Percentiles rank a stretch among this genome's conserved stretches.
Conservation (phyloP, 2,888 invertebrate genomes). For the Agrotis exclamationis region DNA sequence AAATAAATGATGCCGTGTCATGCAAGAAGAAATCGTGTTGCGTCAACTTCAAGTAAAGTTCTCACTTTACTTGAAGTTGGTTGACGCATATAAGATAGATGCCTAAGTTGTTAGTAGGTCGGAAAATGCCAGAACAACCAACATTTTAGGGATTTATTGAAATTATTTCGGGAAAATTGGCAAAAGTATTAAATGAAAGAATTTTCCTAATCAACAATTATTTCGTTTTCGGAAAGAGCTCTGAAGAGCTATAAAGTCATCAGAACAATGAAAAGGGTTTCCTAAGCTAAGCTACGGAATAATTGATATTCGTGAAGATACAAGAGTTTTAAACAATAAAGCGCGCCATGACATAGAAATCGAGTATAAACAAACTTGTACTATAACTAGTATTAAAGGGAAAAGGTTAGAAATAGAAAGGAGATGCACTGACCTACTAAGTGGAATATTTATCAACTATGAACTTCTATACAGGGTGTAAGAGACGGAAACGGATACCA, state of each 20-base stretch:
- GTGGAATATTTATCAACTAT: slow-evolving; percentile 33
- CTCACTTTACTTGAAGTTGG: too few relatives aligned
- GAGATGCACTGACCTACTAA: slow-evolving; percentile 50
- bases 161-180: not conserved
- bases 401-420: slow-evolving; percentile 54
- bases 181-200: not conserved
- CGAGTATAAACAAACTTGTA: slow-evolving; percentile 31
- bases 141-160: not conserved
- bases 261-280: not conserved
- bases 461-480: too few relatives aligned
- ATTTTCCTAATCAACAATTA: too few relatives aligned
- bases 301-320: slow-evolving; percentile 37
- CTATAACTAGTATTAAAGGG: slow-evolving; percentile 16
- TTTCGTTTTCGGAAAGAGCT: not conserved
- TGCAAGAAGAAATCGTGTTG: not conserved
- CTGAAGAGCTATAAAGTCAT: not conserved
- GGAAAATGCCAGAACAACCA: fast-evolving
- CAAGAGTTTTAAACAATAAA: slow-evolving; percentile 32
- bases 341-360: slow-evolving; percentile 36
- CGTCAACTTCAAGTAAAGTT: not conserved
- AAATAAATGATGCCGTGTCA: too few relatives aligned
- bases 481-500: too few relatives aligned
- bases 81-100: not conserved
- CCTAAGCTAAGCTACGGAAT: not conserved
- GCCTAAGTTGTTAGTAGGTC: not conserved